Evolutionary conservation across 1,140 invertebrate genomes (phyloP).

Genomic region (Adoxophyes honmai): DNA sequence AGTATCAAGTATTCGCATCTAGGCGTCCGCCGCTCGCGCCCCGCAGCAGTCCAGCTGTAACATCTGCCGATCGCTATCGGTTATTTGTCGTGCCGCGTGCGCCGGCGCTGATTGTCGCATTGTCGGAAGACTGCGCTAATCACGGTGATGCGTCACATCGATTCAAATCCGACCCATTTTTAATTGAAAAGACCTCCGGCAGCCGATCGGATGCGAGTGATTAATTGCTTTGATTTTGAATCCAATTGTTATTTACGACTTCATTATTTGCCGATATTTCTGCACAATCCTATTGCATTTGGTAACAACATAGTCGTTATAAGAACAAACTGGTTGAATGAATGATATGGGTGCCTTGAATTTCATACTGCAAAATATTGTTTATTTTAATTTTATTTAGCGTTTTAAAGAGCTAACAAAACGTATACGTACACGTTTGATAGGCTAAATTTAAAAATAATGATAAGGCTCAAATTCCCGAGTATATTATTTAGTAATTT

Average conservation of each 20-base stretch:
- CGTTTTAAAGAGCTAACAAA: no score
- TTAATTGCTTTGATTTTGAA: constrained; percentile 27
- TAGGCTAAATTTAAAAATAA: constrained; percentile 18
- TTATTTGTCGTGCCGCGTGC: constrained; percentile 67
- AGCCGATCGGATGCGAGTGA: constrained; percentile 30
- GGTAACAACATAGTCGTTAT: constrained; percentile 13
- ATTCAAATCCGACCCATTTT: constrained; percentile 64
- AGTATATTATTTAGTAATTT: constrained; percentile 31
- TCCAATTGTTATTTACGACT: constrained; percentile 4
- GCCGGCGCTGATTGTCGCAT: constrained; percentile 55
- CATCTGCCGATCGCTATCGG: constrained; percentile 67
- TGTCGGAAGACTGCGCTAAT: constrained; percentile 47
- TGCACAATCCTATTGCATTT: constrained; percentile 7
- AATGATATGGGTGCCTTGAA: no score
- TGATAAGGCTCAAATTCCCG: constrained; percentile 11
- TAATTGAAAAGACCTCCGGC: constrained; percentile 48
- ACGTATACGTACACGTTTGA: no score
- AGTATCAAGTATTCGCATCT: not conserved
- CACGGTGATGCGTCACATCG: constrained; percentile 70
- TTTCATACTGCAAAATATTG: no score
- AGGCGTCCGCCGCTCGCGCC: not conserved
- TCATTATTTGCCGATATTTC: not conserved
- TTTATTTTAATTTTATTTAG: no score
- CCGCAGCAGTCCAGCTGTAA: constrained; percentile 17
- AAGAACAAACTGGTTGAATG: no score